Percentiles rank a stretch among this genome's conserved stretches.
These are phyloP conservation scores for Hirudinaria manillensis DNA, from an alignment of 2,888 invertebrate genomes.

Conservation along the genomic window DNA sequence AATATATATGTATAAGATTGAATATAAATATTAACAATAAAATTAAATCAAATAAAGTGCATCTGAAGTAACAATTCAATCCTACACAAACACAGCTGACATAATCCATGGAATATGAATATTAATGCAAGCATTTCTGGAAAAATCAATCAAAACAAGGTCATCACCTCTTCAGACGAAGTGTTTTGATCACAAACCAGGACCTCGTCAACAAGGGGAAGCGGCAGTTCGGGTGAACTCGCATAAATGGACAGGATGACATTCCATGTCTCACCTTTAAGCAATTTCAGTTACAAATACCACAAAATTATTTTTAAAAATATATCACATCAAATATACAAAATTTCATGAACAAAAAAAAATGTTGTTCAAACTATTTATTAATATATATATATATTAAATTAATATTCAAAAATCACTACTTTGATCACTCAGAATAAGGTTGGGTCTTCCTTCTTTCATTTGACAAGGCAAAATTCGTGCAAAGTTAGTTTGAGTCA, in stretches of 20 bases:
- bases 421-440: conserved; percentile 42
- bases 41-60: too few relatives aligned
- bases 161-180: conserved; percentile 40
- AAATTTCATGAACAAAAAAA: too few relatives aligned
- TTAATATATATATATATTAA: too few relatives aligned
- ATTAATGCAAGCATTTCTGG: too few relatives aligned
- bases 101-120: too few relatives aligned
- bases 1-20: too few relatives aligned
- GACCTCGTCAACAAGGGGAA: conserved; percentile 42
- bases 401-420: neutral
- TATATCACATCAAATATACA: neutral
- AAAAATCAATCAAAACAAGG: neutral
- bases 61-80: too few relatives aligned
- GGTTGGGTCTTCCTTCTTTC: conserved; percentile 42
- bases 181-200: conserved; percentile 42
- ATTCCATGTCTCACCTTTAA: conserved; percentile 38
- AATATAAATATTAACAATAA: too few relatives aligned
- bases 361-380: too few relatives aligned
- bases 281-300: neutral
- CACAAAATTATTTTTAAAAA: neutral
- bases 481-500: neutral
- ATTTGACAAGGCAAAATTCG: conserved; percentile 27
- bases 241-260: conserved; percentile 38
- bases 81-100: too few relatives aligned
- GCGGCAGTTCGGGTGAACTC: conserved; percentile 28